Evolutionary conservation across 2,888 invertebrate species (phyloP).

Genomic region (Kuschelorhynchus macadamiae): DNA sequence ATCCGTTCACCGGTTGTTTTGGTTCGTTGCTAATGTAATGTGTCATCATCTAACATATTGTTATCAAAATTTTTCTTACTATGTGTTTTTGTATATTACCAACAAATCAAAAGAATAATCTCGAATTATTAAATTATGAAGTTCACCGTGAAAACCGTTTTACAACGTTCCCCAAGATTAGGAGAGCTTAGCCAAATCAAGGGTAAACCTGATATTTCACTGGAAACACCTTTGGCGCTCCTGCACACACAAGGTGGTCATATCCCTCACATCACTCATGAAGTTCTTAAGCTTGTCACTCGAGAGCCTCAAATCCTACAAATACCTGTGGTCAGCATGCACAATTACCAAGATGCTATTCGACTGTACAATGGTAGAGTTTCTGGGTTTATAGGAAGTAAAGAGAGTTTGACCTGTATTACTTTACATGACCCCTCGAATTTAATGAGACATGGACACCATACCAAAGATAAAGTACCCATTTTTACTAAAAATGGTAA

Average conservation of each 20-base stretch:
- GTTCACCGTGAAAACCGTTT: constrained; percentile 75
- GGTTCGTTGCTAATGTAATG: no score
- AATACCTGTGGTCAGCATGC: constrained; percentile 80
- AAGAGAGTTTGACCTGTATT: constrained; percentile 70
- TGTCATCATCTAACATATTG: no score
- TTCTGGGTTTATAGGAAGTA: constrained; percentile 77
- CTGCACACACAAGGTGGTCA: constrained; percentile 86
- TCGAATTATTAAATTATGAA: constrained; percentile 73
- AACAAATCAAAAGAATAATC: background rate
- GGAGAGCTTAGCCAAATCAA: constrained; percentile 76
- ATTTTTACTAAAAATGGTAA: constrained; percentile 87
- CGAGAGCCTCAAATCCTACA: constrained; percentile 76
- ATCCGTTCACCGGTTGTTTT: no score
- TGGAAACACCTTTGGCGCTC: constrained; percentile 83
- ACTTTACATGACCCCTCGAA: constrained; percentile 81
- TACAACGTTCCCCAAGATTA: constrained; percentile 75
- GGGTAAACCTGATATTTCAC: constrained; percentile 71
- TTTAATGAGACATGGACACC: constrained; percentile 78
- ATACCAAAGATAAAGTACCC: constrained; percentile 79
- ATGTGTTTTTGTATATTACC: no score
- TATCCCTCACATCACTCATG: constrained; percentile 85
- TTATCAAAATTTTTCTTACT: no score
- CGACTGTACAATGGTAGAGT: constrained; percentile 76
- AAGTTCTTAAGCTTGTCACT: constrained; percentile 79
- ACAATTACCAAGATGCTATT: constrained; percentile 73